A percentile compares a stretch with the other conserved stretches of the same genome.
Conservation (phyloP, 2,888 invertebrate genomes). For the Charanyca ferruginea region DNA sequence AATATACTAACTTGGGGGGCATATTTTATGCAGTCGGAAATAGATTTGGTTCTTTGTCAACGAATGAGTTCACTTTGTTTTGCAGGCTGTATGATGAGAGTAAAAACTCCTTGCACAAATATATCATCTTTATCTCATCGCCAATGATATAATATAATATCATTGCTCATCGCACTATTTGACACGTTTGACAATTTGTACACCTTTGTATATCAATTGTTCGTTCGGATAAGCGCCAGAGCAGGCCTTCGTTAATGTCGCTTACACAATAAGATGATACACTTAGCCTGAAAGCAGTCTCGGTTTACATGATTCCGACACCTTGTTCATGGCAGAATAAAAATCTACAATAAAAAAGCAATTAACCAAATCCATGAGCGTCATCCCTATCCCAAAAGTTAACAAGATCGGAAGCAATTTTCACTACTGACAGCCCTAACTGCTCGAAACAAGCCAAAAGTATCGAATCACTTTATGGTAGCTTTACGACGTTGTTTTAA, state of each 20-base stretch:
- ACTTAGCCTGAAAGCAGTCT: background rate
- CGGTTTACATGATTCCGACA: background rate
- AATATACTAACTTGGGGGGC: constrained; percentile 12
- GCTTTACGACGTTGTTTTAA: constrained; percentile 46
- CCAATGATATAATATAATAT: too few species aligned
- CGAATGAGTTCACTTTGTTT: background rate
- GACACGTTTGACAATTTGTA: too few species aligned
- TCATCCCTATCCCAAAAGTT: constrained; percentile 70
- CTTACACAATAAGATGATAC: background rate
- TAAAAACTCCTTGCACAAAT: background rate
- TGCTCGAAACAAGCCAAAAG: constrained; percentile 49
- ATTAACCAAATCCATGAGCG: constrained; percentile 20
- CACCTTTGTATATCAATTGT: too few species aligned
- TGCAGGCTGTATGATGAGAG: background rate
- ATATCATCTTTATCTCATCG: background rate
- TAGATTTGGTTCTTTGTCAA: background rate
- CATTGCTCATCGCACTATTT: too few species aligned
- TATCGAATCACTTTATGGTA: constrained; percentile 23
- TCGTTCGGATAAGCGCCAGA: too few species aligned
- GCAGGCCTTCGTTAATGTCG: background rate
- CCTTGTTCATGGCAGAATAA: background rate
- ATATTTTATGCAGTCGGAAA: constrained; percentile 4
- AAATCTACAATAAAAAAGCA: constrained; percentile 15
- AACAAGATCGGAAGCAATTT: constrained; percentile 81
- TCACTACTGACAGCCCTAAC: constrained; percentile 73